Conservation (phyloP, 1,140 invertebrate species). For the Drosophila arizonae region DNA sequence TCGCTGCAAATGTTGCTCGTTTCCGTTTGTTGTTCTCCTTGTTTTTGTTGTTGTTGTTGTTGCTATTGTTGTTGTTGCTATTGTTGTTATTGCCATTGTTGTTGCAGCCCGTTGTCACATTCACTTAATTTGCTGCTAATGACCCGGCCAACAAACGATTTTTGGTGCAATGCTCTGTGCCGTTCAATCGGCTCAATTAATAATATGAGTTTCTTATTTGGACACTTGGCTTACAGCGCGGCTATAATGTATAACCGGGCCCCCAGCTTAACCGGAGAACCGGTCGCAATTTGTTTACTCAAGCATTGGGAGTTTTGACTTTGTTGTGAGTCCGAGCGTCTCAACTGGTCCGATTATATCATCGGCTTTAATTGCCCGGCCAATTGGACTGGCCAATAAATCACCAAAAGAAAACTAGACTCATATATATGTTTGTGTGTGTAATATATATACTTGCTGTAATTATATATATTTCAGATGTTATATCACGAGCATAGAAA, state of each 20-base stretch:
- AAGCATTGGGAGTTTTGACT: slow-evolving; percentile 31
- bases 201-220: slow-evolving; percentile 36
- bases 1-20: slow-evolving; percentile 11
- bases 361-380: slow-evolving; percentile 37
- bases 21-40: slow-evolving; percentile 22
- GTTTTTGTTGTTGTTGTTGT: not conserved
- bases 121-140: slow-evolving; percentile 49
- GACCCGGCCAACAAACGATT: slow-evolving; percentile 34
- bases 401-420: not conserved
- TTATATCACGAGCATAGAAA: slow-evolving; percentile 35
- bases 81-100: not conserved
- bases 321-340: slow-evolving; percentile 1
- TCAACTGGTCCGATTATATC: slow-evolving; percentile 34
- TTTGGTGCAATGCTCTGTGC: slow-evolving; percentile 28
- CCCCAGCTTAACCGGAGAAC: slow-evolving; percentile 18
- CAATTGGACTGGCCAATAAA: slow-evolving; percentile 22
- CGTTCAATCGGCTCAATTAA: slow-evolving; percentile 31
- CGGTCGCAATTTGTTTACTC: slow-evolving; percentile 33
- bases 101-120: slow-evolving; percentile 38
- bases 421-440: not conserved
- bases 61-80: not conserved
- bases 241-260: slow-evolving; percentile 35
- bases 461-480: slow-evolving; percentile 20
- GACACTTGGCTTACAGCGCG: slow-evolving; percentile 22
- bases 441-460: slow-evolving; percentile 6